Percentiles rank a stretch among this genome's conserved stretches.
Conservation (phyloP, 1,140 invertebrate species). For the Drosophila trapezifrons region DNA sequence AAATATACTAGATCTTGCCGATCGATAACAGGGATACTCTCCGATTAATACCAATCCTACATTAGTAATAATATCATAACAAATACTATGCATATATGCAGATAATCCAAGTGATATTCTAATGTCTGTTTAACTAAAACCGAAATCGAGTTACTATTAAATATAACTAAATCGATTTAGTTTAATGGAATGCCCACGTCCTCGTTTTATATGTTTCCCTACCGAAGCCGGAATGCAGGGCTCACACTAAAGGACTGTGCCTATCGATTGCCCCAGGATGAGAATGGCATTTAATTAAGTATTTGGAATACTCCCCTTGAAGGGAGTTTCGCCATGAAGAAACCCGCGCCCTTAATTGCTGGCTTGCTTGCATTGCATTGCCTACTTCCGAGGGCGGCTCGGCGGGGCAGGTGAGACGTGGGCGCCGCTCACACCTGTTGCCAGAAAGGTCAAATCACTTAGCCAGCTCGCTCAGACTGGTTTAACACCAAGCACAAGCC, state of each 20-base stretch:
- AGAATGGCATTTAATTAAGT: slow-evolving; percentile 33
- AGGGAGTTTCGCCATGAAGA: slow-evolving; percentile 16
- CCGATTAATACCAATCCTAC: too few relatives aligned
- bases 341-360: slow-evolving; percentile 51
- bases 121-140: not conserved
- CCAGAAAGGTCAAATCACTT: slow-evolving; percentile 73
- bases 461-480: slow-evolving; percentile 9
- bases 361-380: slow-evolving; percentile 29
- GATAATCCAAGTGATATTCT: too few relatives aligned
- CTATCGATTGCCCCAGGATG: not conserved
- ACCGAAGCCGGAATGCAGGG: not conserved
- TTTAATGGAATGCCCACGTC: not conserved
- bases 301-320: slow-evolving; percentile 7
- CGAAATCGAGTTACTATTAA: not conserved
- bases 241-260: not conserved
- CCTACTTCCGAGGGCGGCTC: slow-evolving; percentile 16
- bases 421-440: slow-evolving; percentile 64
- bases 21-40: too few relatives aligned
- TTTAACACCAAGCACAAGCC: slow-evolving; percentile 1
- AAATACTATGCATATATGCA: too few relatives aligned
- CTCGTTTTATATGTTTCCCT: not conserved
- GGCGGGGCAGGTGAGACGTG: not conserved
- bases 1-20: too few relatives aligned
- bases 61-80: too few relatives aligned
- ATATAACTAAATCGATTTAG: not conserved